Conservation (phyloP, 2,888 invertebrate genomes). For the Altica lythri region DNA sequence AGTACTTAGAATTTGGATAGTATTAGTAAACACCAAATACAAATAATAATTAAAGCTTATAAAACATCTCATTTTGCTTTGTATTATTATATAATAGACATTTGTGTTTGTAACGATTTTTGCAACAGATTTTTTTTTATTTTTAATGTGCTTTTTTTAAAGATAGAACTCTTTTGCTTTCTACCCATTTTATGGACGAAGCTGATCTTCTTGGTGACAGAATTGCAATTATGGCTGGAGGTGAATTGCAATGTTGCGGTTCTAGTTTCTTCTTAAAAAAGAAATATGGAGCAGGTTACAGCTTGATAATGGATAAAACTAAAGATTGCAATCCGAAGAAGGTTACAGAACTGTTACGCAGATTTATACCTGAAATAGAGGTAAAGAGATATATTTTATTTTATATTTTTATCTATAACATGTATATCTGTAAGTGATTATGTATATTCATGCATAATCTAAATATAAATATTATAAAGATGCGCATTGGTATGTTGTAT, state of each 20-base stretch:
- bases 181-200: conserved; percentile 92
- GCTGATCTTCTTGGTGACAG: conserved; percentile 86
- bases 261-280: conserved; percentile 82
- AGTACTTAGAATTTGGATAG: not conserved
- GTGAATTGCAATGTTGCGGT: conserved; percentile 79
- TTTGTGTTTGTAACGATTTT: too few relatives aligned
- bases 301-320: conserved; percentile 72
- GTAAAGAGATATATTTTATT: conserved; percentile 41
- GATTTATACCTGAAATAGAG: conserved; percentile 68
- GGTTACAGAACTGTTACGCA: conserved; percentile 65
- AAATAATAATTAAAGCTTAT: too few relatives aligned
- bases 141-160: too few relatives aligned
- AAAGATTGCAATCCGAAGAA: conserved; percentile 58
- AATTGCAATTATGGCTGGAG: conserved; percentile 85
- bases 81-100: too few relatives aligned
- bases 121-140: too few relatives aligned
- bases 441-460: too few relatives aligned
- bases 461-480: too few relatives aligned
- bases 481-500: too few relatives aligned
- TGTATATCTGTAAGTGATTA: too few relatives aligned
- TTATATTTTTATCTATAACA: too few relatives aligned
- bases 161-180: conserved; percentile 78
- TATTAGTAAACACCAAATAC: not conserved
- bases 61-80: too few relatives aligned
- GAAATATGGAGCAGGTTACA: conserved; percentile 86